Evolutionary conservation across 1,140 invertebrate species (phyloP).

Genomic region (Leptinotarsa undecemlineata): DNA sequence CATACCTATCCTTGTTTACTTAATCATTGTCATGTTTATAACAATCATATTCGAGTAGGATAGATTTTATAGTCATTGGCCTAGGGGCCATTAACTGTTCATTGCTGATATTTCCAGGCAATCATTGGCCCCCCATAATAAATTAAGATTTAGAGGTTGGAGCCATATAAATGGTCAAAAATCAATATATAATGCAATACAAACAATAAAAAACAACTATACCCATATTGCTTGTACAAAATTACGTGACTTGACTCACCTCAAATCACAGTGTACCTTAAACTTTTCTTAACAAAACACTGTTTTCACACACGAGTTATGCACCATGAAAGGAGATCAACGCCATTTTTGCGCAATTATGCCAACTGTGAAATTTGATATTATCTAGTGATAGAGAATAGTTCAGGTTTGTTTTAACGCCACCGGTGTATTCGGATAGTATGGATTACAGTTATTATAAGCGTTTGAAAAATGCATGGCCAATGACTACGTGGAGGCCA

Average conservation of each 20-base stretch:
- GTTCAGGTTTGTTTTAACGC: too few species aligned
- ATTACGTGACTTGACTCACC: background rate
- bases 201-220: constrained; percentile 1
- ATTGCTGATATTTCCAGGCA: background rate
- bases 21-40: background rate
- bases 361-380: too few species aligned
- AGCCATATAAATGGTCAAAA: background rate
- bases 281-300: background rate
- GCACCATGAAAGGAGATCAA: background rate
- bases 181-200: background rate
- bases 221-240: background rate
- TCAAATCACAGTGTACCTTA: background rate
- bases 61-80: background rate
- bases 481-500: background rate
- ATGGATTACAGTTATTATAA: background rate
- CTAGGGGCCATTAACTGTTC: background rate
- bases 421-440: too few species aligned
- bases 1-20: background rate
- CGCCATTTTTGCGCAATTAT: too few species aligned
- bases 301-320: constrained; percentile 1
- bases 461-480: background rate
- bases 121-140: background rate
- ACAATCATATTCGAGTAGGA: background rate
- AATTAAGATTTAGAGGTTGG: background rate
- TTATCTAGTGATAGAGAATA: too few species aligned